Base-by-base conservation (phyloP, 2,888 invertebrate species). In the Andrena minutula region DNA sequence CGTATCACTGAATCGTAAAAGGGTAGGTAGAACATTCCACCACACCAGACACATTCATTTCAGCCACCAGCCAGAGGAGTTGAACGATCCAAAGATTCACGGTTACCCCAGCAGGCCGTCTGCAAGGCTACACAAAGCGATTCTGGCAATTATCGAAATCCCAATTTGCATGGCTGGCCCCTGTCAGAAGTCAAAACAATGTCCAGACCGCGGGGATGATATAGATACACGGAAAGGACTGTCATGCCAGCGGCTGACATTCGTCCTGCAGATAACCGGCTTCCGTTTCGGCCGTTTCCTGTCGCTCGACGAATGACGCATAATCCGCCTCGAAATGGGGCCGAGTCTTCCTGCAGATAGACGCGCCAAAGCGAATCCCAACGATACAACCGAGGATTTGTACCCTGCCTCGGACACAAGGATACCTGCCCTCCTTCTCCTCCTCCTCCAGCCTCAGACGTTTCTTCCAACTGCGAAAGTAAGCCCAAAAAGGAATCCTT, bases 261-360 rank as follows among this genome's bases (percentile, higher is more conserved):
- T 72, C 68, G 60, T 53, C 73, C 79, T 53, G 20, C 32, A 76
- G 88, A 88, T 86, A 86, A 86, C 84, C 71, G 58, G 81, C 79
- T 84, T 81, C 86, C 84, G 81, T 82, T 88, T 68, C 68, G 64
- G 68, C 61, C 35, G 68, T 28, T 82, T 82, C 88, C 88, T 72
- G 84, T 56, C 70, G 47, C 63, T 61, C 81, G 78, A 64, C 81
- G 79, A 85, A 82, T 80, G 79, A 86, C 77, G 80, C 81, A 86
- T 85, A 86, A 86, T 83, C 75, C 81, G 16, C 66, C 20, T 51
- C 64, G 81, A 72, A 79, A 78, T 60, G 70, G 72, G 64, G 69
- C 63, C 51, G 64, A 41, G 56, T 70, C 70, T 82, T 78, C 81
- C 68, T 56, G 56, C 56, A 68, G 78, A 82, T 65, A 60, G 75